A percentile compares a stretch with the other conserved stretches of the same genome.
These are phyloP conservation scores for Pantelozetes paolii DNA, from an alignment of 2,888 invertebrate species.

Conservation along the genomic window DNA sequence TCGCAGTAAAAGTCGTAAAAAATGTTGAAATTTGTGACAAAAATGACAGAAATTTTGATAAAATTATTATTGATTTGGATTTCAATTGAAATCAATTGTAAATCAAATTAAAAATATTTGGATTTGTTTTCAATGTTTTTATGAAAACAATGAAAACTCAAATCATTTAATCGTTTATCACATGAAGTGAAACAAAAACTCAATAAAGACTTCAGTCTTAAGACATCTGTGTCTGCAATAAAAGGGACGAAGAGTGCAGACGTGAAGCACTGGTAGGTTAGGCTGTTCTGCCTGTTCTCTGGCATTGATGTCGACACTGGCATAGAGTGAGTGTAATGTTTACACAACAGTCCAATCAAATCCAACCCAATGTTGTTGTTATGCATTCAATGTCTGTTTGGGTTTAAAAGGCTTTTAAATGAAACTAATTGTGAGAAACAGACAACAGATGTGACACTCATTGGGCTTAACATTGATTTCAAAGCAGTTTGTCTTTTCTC, in stretches of 20 bases:
- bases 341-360: too few relatives aligned
- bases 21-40: neutral
- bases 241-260: neutral
- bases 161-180: neutral
- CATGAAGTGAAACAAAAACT: neutral
- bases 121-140: neutral
- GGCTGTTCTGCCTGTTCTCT: neutral
- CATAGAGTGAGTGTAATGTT: too few relatives aligned
- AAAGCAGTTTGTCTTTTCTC: too few relatives aligned
- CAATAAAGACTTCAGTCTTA: neutral
- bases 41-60: neutral
- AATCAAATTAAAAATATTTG: neutral
- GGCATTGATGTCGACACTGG: too few relatives aligned
- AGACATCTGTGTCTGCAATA: conserved; percentile 3
- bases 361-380: too few relatives aligned
- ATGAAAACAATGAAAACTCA: neutral
- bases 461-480: too few relatives aligned
- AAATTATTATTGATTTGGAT: neutral
- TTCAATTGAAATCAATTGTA: neutral
- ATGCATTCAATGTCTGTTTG: too few relatives aligned
- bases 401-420: too few relatives aligned
- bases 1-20: neutral
- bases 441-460: too few relatives aligned
- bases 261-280: neutral
- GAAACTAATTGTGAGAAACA: too few relatives aligned